Conservation (phyloP, 2,888 invertebrate genomes). For the Heliconius charithonia region DNA sequence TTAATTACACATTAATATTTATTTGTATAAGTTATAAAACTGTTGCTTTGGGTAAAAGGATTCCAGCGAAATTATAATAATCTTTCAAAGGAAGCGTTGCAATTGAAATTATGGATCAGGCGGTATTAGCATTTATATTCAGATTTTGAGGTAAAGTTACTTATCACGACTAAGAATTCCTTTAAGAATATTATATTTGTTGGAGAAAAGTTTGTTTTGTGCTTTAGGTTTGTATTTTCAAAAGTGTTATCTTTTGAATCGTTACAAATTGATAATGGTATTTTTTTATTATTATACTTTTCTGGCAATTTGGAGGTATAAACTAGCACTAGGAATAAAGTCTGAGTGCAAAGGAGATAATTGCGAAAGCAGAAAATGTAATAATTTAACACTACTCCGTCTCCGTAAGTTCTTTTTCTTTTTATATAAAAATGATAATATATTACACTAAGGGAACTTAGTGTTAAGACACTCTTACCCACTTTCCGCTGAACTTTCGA, state of each 20-base stretch:
- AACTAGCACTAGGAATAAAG: not conserved
- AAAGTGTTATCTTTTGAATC: not conserved
- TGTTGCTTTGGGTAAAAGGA: slow-evolving; percentile 70
- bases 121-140: slow-evolving; percentile 80
- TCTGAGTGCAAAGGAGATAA: not conserved
- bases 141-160: slow-evolving; percentile 74
- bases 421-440: too few relatives aligned
- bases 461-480: too few relatives aligned
- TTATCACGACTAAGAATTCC: slow-evolving; percentile 64
- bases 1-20: slow-evolving; percentile 51
- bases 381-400: too few relatives aligned
- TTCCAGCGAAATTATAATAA: slow-evolving; percentile 78
- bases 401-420: too few relatives aligned
- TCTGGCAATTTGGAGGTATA: not conserved
- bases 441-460: too few relatives aligned
- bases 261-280: not conserved
- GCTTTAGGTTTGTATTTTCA: slow-evolving; percentile 2
- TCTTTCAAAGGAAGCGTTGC: slow-evolving; percentile 71
- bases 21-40: slow-evolving; percentile 66
- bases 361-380: not conserved
- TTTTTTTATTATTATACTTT: not conserved
- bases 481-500: too few relatives aligned
- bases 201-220: slow-evolving; percentile 12
- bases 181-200: slow-evolving; percentile 30
- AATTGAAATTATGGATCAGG: slow-evolving; percentile 78